These are phyloP conservation scores for Ranitomeya variabilis DNA, from an alignment of 2,113 vertebrate genomes.

Conservation along the genomic window DNA sequence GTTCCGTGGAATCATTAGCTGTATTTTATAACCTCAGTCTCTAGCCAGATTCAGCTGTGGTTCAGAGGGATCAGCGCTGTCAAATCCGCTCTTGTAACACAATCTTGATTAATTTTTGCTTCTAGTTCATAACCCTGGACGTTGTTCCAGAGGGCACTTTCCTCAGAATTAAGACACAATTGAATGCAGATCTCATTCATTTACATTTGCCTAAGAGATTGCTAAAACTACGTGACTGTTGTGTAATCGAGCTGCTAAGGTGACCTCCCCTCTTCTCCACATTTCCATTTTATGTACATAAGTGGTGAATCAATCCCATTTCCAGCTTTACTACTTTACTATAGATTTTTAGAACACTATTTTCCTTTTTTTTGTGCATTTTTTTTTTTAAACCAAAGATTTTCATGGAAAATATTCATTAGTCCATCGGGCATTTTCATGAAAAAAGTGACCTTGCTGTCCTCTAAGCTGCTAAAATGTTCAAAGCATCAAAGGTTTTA, in stretches of 20 bases:
- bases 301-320: neutral
- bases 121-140: slow-evolving; percentile 30
- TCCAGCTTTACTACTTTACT: neutral
- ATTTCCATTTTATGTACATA: slow-evolving; percentile 1
- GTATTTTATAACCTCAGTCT: slow-evolving; percentile 40
- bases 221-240: slow-evolving; percentile 3
- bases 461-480: neutral
- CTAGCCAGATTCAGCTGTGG: slow-evolving; percentile 37
- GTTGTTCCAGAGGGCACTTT: slow-evolving; percentile 43
- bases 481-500: no score
- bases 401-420: neutral
- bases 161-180: slow-evolving; percentile 37
- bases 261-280: slow-evolving; percentile 22
- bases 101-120: slow-evolving; percentile 43
- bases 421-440: neutral
- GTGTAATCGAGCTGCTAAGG: slow-evolving; percentile 16
- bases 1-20: slow-evolving; percentile 46
- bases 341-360: neutral
- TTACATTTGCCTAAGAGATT: slow-evolving; percentile 32
- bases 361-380: neutral
- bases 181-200: slow-evolving; percentile 36
- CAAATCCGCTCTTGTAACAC: slow-evolving; percentile 44
- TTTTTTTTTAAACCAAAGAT: neutral
- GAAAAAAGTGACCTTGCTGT: neutral
- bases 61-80: slow-evolving; percentile 50